Conservation (phyloP, 2,797 vertebrate species). For the Enteromius mattozi region DNA sequence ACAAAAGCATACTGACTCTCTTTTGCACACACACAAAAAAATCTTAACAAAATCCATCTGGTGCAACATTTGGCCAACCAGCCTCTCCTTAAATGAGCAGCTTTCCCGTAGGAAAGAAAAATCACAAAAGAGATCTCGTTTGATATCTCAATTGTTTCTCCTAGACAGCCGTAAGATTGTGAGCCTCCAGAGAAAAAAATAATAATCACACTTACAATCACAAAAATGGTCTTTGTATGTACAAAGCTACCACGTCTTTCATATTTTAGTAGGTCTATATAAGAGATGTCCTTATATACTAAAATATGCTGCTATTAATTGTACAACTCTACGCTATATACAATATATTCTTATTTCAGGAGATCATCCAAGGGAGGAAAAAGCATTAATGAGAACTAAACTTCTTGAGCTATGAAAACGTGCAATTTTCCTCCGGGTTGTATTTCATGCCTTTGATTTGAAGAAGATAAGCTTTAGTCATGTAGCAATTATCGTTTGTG, state of each 20-base stretch:
- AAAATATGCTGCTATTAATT: not conserved
- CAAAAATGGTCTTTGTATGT: not conserved
- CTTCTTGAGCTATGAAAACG: not conserved
- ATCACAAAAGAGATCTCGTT: not conserved
- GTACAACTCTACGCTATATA: not conserved
- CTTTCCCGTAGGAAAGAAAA: slow-evolving; percentile 13
- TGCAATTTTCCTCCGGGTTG: not conserved
- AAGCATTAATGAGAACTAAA: not conserved
- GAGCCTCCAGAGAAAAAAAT: not conserved
- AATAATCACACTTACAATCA: not conserved
- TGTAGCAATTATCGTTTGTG: not conserved
- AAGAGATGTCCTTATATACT: not conserved
- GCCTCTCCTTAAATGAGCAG: slow-evolving; percentile 37
- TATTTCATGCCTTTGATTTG: not conserved
- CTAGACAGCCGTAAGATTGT: not conserved
- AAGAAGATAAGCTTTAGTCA: not conserved
- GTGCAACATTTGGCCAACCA: slow-evolving; percentile 43
- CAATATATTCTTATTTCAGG: not conserved
- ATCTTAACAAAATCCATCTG: slow-evolving; percentile 36
- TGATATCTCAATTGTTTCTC: slow-evolving; percentile 22
- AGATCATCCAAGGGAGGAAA: not conserved
- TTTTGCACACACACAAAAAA: not conserved
- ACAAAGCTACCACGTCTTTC: not conserved
- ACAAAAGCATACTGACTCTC: slow-evolving; percentile 1
- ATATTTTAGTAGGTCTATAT: not conserved